These are phyloP conservation scores for Petromus typicus DNA, from an alignment of 2,113 vertebrate species.

Conservation along the genomic window DNA sequence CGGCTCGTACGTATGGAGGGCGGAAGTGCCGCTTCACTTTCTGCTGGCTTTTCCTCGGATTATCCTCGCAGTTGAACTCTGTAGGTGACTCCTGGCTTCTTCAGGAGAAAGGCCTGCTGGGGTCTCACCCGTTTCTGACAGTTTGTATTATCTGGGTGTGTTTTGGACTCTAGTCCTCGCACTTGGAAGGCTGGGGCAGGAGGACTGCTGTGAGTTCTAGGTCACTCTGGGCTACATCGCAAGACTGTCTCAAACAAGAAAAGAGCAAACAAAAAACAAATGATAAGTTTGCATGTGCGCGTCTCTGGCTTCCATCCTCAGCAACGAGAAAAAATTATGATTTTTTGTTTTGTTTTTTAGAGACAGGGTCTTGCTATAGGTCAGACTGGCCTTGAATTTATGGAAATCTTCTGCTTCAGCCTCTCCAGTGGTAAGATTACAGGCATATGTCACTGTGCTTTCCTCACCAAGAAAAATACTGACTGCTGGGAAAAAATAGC, in stretches of 20 bases:
- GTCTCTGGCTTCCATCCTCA: background rate
- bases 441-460: background rate
- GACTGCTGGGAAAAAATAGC: background rate
- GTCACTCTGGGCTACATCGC: background rate
- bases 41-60: background rate
- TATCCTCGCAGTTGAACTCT: background rate
- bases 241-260: background rate
- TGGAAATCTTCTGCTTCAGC: background rate
- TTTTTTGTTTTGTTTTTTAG: background rate
- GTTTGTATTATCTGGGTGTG: background rate
- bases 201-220: background rate
- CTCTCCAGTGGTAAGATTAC: background rate
- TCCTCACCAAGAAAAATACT: background rate
- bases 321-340: background rate
- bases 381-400: background rate
- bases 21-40: background rate
- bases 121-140: background rate
- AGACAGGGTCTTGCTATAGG: background rate
- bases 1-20: background rate
- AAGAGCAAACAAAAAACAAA: background rate
- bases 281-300: background rate
- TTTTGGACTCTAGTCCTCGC: background rate
- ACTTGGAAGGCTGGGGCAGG: background rate
- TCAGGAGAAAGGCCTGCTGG: background rate
- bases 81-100: background rate